Base-by-base conservation (phyloP, 2,113 vertebrate species). In the Dolichallabes microphthalmus region DNA sequence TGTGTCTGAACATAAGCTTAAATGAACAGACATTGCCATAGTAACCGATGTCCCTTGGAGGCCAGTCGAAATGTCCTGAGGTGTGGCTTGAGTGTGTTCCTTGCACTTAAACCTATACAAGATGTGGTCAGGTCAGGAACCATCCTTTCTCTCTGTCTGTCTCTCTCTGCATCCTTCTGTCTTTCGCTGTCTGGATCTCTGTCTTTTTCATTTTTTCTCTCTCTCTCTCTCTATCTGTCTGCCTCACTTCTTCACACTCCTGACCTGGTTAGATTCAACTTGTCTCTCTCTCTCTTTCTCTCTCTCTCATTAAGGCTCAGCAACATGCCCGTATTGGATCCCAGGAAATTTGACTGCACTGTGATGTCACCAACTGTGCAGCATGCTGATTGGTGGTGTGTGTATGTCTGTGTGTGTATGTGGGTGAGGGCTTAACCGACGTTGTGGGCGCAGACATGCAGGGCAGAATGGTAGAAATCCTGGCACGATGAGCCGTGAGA, bases 301-400 rank as follows among this genome's bases (percentile, higher is more conserved):
- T 92, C 53, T 68, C 39, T 71, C 82, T 86, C 69, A 86, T 91
- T 80, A 85, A 87, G 90, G 88, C 92, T 92, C 90, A 19, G 92
- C 90, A 93, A 93, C 91, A 89, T 89, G 86, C 81, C 89, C 89
- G 61, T 90, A 94, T 94, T 94, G 93, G 93, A 92, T 94, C 86
- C 57, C 85, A 79, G 87, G 84, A 91, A 93, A 93, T 92, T 93
- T 85, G 89, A 93, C 94, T 94, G 93, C 92, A 92, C 92, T 71
- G 90, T 94, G 94, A 94, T 92, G 87, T 94, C 93, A 93, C 86
- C 52, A 86, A 82, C 77, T 60, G 85, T 86, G 60, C 83, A 82
- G 89, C 19, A 17, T 2, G 35, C 64, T 8, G 89, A 93, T 95
- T 93, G 95, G 93, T 87, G 82, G 45, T 30, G 88, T 86, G 91